Evolutionary conservation across 2,113 vertebrate species (phyloP).

Genomic region (Pontoporia blainvillei): DNA sequence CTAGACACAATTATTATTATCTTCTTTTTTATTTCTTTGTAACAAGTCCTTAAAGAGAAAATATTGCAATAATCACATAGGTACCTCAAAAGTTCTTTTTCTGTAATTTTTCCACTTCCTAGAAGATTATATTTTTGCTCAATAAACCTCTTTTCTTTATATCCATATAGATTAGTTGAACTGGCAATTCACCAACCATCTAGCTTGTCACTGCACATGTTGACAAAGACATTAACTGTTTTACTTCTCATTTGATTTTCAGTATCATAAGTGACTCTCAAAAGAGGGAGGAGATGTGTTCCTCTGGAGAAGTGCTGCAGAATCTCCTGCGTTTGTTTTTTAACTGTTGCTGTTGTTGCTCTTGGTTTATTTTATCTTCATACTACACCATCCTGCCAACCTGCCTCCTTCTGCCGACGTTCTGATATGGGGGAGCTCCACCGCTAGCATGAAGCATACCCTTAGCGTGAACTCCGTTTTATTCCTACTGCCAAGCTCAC

Average conservation of each 20-base stretch:
- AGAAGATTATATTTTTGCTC: neutral
- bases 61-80: neutral
- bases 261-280: neutral
- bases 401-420: neutral
- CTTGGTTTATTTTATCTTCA: neutral
- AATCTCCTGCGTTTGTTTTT: neutral
- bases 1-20: neutral
- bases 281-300: neutral
- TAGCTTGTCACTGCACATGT: neutral
- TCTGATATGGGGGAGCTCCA: fast-evolving
- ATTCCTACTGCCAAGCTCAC: neutral
- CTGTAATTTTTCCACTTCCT: neutral
- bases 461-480: neutral
- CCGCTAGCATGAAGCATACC: neutral
- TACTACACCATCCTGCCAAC: neutral
- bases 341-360: neutral
- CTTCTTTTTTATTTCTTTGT: neutral
- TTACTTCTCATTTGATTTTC: neutral
- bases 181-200: neutral
- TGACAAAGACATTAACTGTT: neutral
- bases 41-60: neutral
- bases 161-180: neutral
- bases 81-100: neutral
- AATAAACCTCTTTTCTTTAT: neutral
- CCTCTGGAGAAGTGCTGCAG: neutral